Conservation (phyloP, 2,113 vertebrate genomes). For the Petrocephalus zakoni region DNA sequence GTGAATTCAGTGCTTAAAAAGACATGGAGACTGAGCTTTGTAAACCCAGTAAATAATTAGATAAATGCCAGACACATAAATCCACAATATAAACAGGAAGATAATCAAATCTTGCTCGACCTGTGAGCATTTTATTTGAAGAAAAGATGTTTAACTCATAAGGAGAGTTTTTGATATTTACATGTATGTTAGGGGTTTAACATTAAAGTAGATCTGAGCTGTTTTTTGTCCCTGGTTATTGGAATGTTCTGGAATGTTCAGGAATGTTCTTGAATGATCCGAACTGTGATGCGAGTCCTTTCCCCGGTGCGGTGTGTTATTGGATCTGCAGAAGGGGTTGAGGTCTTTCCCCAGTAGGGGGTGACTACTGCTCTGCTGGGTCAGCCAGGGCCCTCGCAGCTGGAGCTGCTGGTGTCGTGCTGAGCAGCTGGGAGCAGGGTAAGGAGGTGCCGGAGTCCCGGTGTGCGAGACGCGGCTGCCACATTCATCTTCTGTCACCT, state of each 20-base stretch:
- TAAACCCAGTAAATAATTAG: not conserved
- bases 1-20: not conserved
- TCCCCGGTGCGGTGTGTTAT: not conserved
- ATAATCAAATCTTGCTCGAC: not conserved
- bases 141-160: not conserved
- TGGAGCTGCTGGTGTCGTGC: not conserved
- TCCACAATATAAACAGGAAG: not conserved
- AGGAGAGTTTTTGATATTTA: not conserved
- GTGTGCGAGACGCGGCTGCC: no score
- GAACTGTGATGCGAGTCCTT: not conserved
- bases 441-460: not conserved
- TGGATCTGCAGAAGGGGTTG: not conserved
- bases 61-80: not conserved
- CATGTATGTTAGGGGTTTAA: not conserved
- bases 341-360: not conserved
- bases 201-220: not conserved
- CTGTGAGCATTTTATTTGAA: not conserved
- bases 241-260: not conserved
- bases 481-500: not conserved
- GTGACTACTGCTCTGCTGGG: not conserved
- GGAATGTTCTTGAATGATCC: not conserved
- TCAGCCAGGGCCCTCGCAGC: not conserved
- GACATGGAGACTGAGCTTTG: not conserved
- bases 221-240: not conserved
- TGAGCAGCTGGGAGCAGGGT: not conserved